Percentiles rank a stretch among this genome's conserved stretches.
These are phyloP conservation scores for Pangasianodon hypophthalmus DNA, from an alignment of 2,113 vertebrate species.

Conservation along the genomic window DNA sequence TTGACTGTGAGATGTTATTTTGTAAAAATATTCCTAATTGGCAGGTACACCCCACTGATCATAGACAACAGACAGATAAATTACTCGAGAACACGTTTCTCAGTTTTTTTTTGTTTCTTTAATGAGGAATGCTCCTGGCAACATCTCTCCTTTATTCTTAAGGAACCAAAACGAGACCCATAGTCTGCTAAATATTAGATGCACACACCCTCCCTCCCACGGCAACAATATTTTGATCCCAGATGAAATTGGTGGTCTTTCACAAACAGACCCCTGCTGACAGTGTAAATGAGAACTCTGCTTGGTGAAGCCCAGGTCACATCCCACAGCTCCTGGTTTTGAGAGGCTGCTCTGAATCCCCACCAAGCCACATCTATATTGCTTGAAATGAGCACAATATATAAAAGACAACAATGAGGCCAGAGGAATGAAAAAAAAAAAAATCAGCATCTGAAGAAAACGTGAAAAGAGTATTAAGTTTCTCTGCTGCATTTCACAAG, in stretches of 20 bases:
- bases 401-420: conserved; percentile 40
- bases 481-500: conserved; percentile 33
- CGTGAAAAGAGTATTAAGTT: conserved; percentile 48
- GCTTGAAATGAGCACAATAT: conserved; percentile 41
- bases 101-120: neutral
- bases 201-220: neutral
- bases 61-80: conserved; percentile 15
- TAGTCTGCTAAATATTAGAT: conserved; percentile 27
- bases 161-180: conserved; percentile 12
- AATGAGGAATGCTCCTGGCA: conserved; percentile 15
- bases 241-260: conserved; percentile 46
- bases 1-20: conserved; percentile 31
- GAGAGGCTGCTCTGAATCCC: conserved; percentile 23
- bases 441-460: conserved; percentile 41
- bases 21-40: conserved; percentile 35
- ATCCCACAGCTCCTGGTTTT: conserved; percentile 29
- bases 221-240: conserved; percentile 40
- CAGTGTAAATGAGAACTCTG: conserved; percentile 44
- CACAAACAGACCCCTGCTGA: conserved; percentile 54
- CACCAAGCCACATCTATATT: conserved; percentile 34
- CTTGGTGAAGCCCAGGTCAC: conserved; percentile 30
- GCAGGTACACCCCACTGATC: neutral
- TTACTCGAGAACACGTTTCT: neutral
- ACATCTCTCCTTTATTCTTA: conserved; percentile 39
- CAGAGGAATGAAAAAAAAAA: conserved; percentile 26